These are phyloP conservation scores for Eulithis prunata DNA, from an alignment of 2,888 invertebrate genomes.

Conservation along the genomic window DNA sequence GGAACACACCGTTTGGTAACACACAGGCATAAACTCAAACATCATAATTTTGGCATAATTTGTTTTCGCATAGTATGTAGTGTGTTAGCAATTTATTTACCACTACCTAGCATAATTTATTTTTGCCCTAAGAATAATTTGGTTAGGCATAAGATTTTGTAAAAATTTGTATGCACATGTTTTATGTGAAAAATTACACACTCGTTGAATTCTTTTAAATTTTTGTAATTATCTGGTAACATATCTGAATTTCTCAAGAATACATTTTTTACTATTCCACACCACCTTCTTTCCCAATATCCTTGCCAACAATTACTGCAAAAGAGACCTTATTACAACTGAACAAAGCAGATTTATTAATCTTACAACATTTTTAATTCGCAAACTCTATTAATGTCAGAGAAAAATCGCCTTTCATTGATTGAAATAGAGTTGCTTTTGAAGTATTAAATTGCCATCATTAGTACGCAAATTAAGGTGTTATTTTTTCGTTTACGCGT, in stretches of 20 bases:
- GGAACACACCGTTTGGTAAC: no score
- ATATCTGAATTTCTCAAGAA: no score
- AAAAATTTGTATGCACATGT: not conserved
- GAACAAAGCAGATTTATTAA: not conserved
- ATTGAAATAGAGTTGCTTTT: slow-evolving; percentile 22
- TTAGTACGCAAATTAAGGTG: slow-evolving; percentile 27
- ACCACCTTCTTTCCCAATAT: not conserved
- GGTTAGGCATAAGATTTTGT: no score
- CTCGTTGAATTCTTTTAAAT: no score
- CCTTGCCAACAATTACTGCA: not conserved
- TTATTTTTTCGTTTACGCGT: slow-evolving; percentile 27
- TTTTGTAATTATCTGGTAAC: no score
- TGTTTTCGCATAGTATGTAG: no score
- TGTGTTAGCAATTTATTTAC: no score
- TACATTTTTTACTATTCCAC: not conserved
- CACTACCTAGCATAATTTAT: no score
- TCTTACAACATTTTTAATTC: not conserved
- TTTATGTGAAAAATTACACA: no score
- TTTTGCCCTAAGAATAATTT: no score
- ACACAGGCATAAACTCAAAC: no score
- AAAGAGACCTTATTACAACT: slow-evolving; percentile 8
- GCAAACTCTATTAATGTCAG: not conserved
- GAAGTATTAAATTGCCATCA: slow-evolving; percentile 13
- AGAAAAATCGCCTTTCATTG: slow-evolving; percentile 5
- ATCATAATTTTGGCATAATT: no score